Evolutionary conservation across 2,113 vertebrate genomes (phyloP).

Genomic region (Camarhynchus parvulus): DNA sequence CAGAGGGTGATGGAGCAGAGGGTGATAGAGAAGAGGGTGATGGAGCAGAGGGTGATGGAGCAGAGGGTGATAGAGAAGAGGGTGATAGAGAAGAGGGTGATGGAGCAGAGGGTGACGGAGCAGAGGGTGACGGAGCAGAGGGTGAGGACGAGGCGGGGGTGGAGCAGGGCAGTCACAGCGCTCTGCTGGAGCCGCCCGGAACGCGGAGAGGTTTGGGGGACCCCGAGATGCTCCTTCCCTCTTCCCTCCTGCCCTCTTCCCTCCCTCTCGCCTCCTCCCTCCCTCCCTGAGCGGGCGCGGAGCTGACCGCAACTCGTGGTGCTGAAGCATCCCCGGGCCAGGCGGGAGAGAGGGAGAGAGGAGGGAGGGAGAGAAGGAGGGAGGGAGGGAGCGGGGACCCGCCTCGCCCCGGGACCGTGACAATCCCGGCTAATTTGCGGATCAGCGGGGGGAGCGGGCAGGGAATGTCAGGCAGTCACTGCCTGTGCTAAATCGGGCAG

Average conservation of each 20-base stretch:
- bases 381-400: conserved; percentile 55
- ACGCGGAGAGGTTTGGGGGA: not conserved
- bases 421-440: conserved; percentile 91
- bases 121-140: no score
- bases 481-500: conserved; percentile 88
- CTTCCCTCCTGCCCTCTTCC: not conserved
- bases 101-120: no score
- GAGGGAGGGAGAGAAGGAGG: not conserved
- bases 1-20: no score
- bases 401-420: conserved; percentile 88
- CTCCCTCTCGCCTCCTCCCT: not conserved
- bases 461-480: conserved; percentile 88
- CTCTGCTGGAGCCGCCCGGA: not conserved
- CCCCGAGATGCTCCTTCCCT: no score
- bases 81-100: not conserved
- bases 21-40: no score
- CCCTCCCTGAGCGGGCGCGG: conserved; percentile 33
- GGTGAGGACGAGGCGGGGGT: no score
- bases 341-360: no score
- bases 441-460: conserved; percentile 83
- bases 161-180: not conserved
- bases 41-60: not conserved
- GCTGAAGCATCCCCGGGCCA: conserved; percentile 74
- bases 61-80: no score
- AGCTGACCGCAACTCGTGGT: conserved; percentile 88